phyloP scores from a whole-genome alignment of 2,113 vertebrate species.

The Anarrhichthys ocellatus region DNA sequence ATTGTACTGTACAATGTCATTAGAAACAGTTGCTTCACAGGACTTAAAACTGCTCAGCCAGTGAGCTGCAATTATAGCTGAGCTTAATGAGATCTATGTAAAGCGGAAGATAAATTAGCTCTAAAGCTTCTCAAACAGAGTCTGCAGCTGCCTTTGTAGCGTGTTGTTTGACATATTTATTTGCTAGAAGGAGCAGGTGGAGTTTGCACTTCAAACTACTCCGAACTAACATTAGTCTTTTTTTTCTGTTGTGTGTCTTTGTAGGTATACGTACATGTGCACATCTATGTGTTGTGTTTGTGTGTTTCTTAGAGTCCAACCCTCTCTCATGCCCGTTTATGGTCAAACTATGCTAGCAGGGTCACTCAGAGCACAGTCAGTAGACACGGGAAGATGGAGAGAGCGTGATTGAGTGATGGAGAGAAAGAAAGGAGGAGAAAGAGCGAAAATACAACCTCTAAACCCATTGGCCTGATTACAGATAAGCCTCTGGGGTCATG shows the following conservation, averaged over 20 bases:
- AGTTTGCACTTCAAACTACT: background rate
- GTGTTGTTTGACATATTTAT: background rate
- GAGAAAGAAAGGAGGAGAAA: background rate
- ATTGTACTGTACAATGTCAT: background rate
- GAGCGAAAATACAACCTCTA: background rate
- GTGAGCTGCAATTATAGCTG: background rate
- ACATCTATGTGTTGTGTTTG: background rate
- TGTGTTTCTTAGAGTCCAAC: constrained; percentile 12
- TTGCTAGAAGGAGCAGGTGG: background rate
- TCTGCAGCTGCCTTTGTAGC: background rate
- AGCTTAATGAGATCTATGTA: background rate
- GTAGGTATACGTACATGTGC: background rate
- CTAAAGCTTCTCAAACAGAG: background rate
- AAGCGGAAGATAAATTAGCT: background rate
- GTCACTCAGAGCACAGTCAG: constrained; percentile 16
- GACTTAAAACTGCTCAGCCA: background rate
- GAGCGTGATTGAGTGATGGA: background rate
- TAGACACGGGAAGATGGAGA: constrained; percentile 23
- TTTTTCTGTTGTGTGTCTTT: background rate
- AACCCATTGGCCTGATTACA: background rate
- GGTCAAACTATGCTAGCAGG: constrained; percentile 62
- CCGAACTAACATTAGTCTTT: background rate
- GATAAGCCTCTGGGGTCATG: background rate
- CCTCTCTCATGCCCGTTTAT: constrained; percentile 58
- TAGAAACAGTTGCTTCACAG: constrained; percentile 9